Evolutionary conservation across 2,888 invertebrate species (phyloP).

Genomic region (Vanessa cardui): DNA sequence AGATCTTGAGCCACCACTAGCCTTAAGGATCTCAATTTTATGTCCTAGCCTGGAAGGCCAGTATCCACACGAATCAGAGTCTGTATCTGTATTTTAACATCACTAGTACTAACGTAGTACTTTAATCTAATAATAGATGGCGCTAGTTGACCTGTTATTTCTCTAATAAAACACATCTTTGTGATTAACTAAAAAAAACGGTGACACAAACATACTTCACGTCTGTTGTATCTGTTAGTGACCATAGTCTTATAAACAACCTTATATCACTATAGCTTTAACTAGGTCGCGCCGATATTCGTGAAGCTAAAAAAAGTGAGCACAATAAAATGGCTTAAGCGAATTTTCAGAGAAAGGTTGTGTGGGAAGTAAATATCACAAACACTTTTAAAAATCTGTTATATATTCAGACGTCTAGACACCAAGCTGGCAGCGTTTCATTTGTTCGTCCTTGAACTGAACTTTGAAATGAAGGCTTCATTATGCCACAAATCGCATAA

Average conservation of each 20-base stretch:
- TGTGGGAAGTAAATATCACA: constrained; percentile 10
- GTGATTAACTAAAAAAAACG: background rate
- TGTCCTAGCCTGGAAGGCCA: too few relatives aligned
- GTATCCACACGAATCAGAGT: background rate
- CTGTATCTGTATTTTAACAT: background rate
- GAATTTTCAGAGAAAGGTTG: constrained; percentile 5
- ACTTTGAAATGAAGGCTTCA: constrained; percentile 13
- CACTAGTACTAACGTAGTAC: background rate
- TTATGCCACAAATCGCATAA: background rate
- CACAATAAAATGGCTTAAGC: background rate
- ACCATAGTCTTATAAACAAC: too few relatives aligned
- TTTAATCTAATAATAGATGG: constrained; percentile 8
- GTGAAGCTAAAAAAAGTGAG: background rate
- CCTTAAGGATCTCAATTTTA: too few relatives aligned
- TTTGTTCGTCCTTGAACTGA: background rate
- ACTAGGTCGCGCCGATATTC: background rate
- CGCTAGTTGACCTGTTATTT: background rate
- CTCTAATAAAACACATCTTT: too few relatives aligned
- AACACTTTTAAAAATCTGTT: background rate
- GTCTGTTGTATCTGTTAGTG: background rate
- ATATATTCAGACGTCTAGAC: constrained; percentile 10
- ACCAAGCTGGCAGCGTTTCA: constrained; percentile 10
- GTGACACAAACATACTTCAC: background rate
- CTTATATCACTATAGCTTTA: too few relatives aligned
- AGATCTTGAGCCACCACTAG: too few relatives aligned